Evolutionary conservation across 1,140 invertebrate species (phyloP).

Genomic region (Chelonus insularis): DNA sequence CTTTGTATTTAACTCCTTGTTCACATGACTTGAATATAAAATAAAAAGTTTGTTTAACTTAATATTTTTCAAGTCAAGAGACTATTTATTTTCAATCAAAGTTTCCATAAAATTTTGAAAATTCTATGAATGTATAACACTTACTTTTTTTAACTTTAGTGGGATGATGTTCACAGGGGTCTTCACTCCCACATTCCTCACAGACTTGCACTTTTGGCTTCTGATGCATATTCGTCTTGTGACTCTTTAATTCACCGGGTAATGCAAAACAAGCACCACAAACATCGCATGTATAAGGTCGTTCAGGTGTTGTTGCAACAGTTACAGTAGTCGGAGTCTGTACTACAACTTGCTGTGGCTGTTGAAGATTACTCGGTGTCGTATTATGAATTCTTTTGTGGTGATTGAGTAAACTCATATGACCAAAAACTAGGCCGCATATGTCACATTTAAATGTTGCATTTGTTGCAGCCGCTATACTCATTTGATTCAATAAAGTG

Average conservation of each 20-base stretch:
- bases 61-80: too few relatives aligned
- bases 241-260: conserved; percentile 62
- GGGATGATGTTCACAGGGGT: conserved; percentile 58
- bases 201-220: conserved; percentile 57
- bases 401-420: conserved; percentile 75
- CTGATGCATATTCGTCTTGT: conserved; percentile 59
- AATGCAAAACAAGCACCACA: conserved; percentile 64
- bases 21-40: too few relatives aligned
- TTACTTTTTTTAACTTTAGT: conserved; percentile 59
- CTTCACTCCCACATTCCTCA: conserved; percentile 58
- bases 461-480: conserved; percentile 66
- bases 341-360: conserved; percentile 61
- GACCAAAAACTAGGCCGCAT: conserved; percentile 79
- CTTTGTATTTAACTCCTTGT: too few relatives aligned
- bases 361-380: conserved; percentile 60
- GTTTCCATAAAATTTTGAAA: too few relatives aligned
- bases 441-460: conserved; percentile 85
- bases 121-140: too few relatives aligned
- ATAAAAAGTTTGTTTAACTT: too few relatives aligned
- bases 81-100: too few relatives aligned
- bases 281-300: conserved; percentile 63
- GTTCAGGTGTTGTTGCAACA: conserved; percentile 66
- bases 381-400: conserved; percentile 77
- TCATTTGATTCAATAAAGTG: conserved; percentile 63
- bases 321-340: conserved; percentile 60